phyloP scores from a whole-genome alignment of 2,888 invertebrate species.

The Drosophila neonasuta region DNA sequence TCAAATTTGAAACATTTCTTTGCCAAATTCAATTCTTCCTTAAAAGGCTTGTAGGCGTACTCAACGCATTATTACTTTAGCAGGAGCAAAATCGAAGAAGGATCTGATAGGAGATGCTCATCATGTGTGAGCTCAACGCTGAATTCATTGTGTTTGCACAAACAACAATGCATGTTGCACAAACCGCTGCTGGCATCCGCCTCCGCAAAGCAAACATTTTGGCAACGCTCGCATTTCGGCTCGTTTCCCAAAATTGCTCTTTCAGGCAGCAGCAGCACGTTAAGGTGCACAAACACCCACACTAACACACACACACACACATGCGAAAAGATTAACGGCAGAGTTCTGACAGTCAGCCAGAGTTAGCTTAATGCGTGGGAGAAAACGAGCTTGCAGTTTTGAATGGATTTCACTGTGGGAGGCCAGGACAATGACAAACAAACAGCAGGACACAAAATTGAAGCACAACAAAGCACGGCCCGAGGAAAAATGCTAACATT shows the following conservation, averaged over 20 bases:
- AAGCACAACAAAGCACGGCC: constrained; percentile 62
- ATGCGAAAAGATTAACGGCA: constrained; percentile 60
- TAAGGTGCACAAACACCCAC: constrained; percentile 14
- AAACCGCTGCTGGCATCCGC: constrained; percentile 39
- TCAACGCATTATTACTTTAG: not conserved
- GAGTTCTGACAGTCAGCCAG: constrained; percentile 37
- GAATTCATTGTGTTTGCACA: constrained; percentile 44
- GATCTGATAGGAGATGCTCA: constrained; percentile 10
- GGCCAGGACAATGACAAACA: constrained; percentile 42
- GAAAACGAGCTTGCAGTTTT: constrained; percentile 31
- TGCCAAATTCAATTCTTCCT: not conserved
- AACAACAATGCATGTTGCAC: constrained; percentile 55
- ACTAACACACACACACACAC: constrained; percentile 23
- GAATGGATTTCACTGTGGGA: constrained; percentile 18
- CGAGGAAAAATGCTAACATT: constrained; percentile 27
- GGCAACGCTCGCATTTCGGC: constrained; percentile 16
- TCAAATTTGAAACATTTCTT: not conserved
- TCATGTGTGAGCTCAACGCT: not conserved
- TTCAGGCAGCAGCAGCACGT: constrained; percentile 13
- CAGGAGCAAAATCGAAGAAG: not conserved
- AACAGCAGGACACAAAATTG: constrained; percentile 53
- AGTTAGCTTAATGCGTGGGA: constrained; percentile 14
- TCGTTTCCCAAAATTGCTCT: constrained; percentile 12
- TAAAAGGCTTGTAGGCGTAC: not conserved
- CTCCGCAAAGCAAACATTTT: constrained; percentile 58